phyloP scores from a whole-genome alignment of 2,113 vertebrate genomes.

The Okapia johnstoni region DNA sequence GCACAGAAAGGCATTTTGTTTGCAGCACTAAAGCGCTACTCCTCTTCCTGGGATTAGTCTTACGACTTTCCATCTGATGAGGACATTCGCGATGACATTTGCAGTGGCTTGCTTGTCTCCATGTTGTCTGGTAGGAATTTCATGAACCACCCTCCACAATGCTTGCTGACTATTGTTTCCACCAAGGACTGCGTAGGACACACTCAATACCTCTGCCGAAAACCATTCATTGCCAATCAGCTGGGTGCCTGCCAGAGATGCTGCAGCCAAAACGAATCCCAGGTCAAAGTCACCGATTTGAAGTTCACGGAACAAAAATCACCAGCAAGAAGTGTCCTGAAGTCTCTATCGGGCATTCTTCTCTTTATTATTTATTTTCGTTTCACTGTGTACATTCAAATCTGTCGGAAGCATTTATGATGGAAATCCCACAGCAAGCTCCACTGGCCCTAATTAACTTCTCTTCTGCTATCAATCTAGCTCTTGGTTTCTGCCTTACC shows the following conservation, averaged over 20 bases:
- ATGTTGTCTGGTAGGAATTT: not conserved
- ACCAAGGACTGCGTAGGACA: not conserved
- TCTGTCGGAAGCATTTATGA: conserved; percentile 65
- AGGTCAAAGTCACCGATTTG: not conserved
- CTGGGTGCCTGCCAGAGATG: not conserved
- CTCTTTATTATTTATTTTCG: conserved; percentile 48
- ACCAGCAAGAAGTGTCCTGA: conserved; percentile 79
- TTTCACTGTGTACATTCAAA: not conserved
- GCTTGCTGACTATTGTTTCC: not conserved
- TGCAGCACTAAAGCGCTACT: not conserved
- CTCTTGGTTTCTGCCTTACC: not conserved
- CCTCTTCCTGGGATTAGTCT: not conserved
- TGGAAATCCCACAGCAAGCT: not conserved
- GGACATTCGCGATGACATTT: not conserved
- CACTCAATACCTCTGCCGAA: not conserved
- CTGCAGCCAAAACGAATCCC: not conserved
- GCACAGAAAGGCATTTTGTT: not conserved
- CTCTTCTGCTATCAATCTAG: not conserved
- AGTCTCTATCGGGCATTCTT: conserved; percentile 81
- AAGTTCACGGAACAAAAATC: not conserved
- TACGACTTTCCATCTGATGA: not conserved
- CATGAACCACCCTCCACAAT: not conserved
- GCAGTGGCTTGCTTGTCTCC: not conserved
- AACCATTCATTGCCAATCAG: not conserved
- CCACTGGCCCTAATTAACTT: too few relatives aligned